phyloP scores from a whole-genome alignment of 2,797 vertebrate genomes.

The Hyperoplus immaculatus region DNA sequence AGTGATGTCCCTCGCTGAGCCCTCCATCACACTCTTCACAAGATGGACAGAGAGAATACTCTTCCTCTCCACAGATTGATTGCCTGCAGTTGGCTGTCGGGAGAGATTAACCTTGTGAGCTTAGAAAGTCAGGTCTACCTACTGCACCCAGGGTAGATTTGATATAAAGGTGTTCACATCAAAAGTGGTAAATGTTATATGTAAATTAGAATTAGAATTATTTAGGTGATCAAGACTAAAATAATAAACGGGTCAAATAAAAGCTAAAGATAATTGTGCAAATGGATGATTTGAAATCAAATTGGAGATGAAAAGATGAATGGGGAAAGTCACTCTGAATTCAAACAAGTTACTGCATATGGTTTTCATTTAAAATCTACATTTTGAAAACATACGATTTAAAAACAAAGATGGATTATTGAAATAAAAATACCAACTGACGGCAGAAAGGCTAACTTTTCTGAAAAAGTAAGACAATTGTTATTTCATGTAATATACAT shows the following conservation, averaged over 20 bases:
- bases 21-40: constrained; percentile 76
- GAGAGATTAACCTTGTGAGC: constrained; percentile 77
- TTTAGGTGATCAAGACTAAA: background rate
- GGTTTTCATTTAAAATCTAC: background rate
- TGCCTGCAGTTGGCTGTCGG: constrained; percentile 64
- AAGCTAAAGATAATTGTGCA: background rate
- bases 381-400: background rate
- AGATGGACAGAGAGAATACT: constrained; percentile 76
- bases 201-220: background rate
- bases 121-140: constrained; percentile 43
- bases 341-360: background rate
- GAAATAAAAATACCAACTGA: background rate
- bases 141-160: constrained; percentile 17
- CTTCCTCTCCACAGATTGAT: constrained; percentile 74
- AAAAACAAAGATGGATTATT: background rate
- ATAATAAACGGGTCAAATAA: background rate
- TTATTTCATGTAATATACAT: background rate
- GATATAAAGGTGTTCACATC: constrained; percentile 19
- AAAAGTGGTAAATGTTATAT: constrained; percentile 6
- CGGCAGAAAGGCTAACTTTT: background rate
- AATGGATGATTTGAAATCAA: background rate
- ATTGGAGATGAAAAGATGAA: background rate
- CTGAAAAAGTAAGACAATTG: background rate
- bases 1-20: constrained; percentile 72
- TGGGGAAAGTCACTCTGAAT: background rate